Evolutionary conservation across 1,140 invertebrate species (phyloP).

Genomic region (Pomacea maculata): DNA sequence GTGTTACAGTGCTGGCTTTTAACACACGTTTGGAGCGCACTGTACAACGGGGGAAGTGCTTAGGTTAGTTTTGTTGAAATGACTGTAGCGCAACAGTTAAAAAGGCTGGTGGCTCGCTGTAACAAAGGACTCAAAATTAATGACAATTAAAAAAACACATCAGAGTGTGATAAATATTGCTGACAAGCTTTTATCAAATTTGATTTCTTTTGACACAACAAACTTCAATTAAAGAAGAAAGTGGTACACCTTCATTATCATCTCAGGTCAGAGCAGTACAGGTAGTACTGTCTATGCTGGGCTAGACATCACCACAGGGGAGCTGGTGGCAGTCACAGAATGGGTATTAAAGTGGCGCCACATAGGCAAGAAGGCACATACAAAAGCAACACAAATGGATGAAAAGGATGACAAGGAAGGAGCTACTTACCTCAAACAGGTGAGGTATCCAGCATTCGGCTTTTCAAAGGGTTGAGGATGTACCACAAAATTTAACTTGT

Average conservation of each 20-base stretch:
- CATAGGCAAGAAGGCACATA: conserved; percentile 53
- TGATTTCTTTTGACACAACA: conserved; percentile 14
- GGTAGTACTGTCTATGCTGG: conserved; percentile 77
- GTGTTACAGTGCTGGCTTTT: conserved; percentile 1
- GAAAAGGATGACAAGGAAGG: conserved; percentile 60
- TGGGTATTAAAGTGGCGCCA: conserved; percentile 72
- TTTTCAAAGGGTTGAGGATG: neutral
- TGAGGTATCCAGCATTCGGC: conserved; percentile 24
- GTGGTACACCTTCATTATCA: neutral
- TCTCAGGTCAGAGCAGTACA: conserved; percentile 70
- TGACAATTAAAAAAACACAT: neutral
- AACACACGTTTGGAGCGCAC: conserved; percentile 5
- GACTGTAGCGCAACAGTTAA: neutral
- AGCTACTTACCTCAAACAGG: conserved; percentile 69
- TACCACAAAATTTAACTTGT: no score
- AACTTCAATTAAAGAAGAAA: neutral
- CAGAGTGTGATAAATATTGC: neutral
- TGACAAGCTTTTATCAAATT: conserved; percentile 18
- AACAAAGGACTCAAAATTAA: neutral
- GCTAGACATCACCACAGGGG: conserved; percentile 75
- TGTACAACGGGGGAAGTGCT: neutral
- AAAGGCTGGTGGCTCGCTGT: neutral
- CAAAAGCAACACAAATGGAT: conserved; percentile 27
- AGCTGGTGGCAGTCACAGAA: conserved; percentile 75
- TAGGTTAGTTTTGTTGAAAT: neutral